Percentiles rank a stretch among this genome's conserved stretches.
Conservation (phyloP, 2,888 invertebrate genomes). For the Standfussiana lucernea region DNA sequence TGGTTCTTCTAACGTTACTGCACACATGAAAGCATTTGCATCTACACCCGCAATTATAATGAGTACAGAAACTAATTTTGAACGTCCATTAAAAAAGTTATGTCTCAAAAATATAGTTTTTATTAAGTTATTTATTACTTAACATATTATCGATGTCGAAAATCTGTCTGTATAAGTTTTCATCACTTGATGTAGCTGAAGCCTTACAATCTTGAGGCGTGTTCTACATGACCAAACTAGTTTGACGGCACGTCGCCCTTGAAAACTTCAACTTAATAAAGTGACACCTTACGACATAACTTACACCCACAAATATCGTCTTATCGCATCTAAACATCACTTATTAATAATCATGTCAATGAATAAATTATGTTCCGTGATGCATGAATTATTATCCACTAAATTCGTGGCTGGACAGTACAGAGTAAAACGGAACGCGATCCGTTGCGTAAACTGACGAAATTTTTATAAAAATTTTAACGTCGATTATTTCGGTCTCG, state of each 20-base stretch:
- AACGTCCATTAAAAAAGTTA: neutral
- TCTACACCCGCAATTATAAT: neutral
- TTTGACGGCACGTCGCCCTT: conserved; percentile 83
- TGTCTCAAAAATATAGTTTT: neutral
- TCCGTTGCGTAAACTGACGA: conserved; percentile 79
- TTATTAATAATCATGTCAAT: conserved; percentile 78
- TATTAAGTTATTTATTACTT: conserved; percentile 24
- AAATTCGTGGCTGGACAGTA: conserved; percentile 54
- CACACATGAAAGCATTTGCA: neutral
- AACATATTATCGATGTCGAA: conserved; percentile 47
- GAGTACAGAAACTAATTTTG: neutral
- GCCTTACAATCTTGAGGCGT: conserved; percentile 72
- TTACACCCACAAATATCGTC: conserved; percentile 83
- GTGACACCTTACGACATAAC: conserved; percentile 83
- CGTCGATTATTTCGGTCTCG: conserved; percentile 77
- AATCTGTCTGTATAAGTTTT: conserved; percentile 47
- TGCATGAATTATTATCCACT: conserved; percentile 69
- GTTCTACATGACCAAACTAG: conserved; percentile 75
- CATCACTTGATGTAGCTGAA: conserved; percentile 63
- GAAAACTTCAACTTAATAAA: conserved; percentile 78
- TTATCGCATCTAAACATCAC: conserved; percentile 79
- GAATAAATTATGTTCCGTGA: conserved; percentile 74
- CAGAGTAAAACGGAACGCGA: conserved; percentile 60
- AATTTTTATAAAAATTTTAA: conserved; percentile 81
- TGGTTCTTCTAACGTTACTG: neutral